Base-by-base conservation (phyloP, 2,113 vertebrate species). In the Mormyrus iriodes region DNA sequence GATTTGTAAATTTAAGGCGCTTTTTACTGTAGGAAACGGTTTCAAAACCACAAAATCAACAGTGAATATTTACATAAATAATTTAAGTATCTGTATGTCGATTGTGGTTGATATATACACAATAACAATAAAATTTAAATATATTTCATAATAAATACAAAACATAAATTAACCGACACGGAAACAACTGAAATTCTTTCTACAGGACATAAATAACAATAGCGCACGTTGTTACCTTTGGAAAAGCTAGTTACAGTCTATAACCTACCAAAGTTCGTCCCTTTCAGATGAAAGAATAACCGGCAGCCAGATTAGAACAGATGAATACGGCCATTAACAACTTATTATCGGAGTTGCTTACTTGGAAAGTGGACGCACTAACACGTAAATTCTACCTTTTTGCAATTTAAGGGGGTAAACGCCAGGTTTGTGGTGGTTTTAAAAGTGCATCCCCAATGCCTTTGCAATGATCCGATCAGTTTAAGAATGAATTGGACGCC, bases 91-190 rank as follows among this genome's bases (percentile, higher is more conserved):
- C 86, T 90, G 91, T 92, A 88, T 58, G 65, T 49, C 89, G 53
- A 89, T 79, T n/a, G 88, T 92, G 90, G 93, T 91, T 91, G 92
- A 92, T 86, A 91, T 90, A 91, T 86, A 93, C 92, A 93, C 92
- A 93, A 90, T 44, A 93, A 93, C 92, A 89, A 94, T 93, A 94
- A 52, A 92, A 93, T 93, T 95, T 95, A 94, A 95, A 95, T 95
- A 95, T 92, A 94, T 92, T 92, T 91, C 91, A 92, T 92, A 95
- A 95, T 95, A 96, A 95, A 95, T 96, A 95, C 92, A 94, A 94
- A 94, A 93, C 93, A 94, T 95, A 95, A 95, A 94, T 90, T 94
- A 93, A 94, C 92, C 89, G 88, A 93, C 73, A 91, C 91, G 91
- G 27, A 85, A 89, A 89, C 35, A 93, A 91, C 88, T 92, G 91